Evolutionary conservation across 2,888 invertebrate genomes (phyloP), one percentile per base, ranked within the genome.

Genomic region (Andrena marginata): DNA sequence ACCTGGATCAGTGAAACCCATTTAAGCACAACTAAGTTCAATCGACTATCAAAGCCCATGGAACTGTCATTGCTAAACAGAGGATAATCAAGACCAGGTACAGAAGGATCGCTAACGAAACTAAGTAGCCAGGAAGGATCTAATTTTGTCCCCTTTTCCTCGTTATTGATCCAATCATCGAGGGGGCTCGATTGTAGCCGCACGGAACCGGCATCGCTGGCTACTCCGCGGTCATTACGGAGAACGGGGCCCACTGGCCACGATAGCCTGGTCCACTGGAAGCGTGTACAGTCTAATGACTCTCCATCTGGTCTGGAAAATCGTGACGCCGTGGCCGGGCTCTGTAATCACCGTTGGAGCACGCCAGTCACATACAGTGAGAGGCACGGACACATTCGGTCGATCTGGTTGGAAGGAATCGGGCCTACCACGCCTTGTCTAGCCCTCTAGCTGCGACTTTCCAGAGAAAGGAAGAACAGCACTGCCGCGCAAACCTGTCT

Each of bases 331-430:
- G 75, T 78, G 83, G 77, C 84, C 80, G 85, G 83, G 78, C 87
- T 87, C 82, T 89, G 79, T 89, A 92, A 92, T 92, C 91, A 92
- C 64, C 88, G 89, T 85, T 86, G 56, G 85, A 87, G 87, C 84
- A 89, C 86, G 88, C 91, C 89, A 89, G 91, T 90, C 91, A 89
- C 90, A 91, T 82, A 92, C 91, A 89, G 91, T 90, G 91, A 92
- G 92, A 91, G 92, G 89, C 75, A 87, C 87, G 83, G 86, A 88
- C 88, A 89, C 90, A 89, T 90, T 90, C 87, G 88, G 87, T 77
- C 84, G 88, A 85, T 89, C 89, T 84, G 80, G 87, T 88, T 85
- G 82, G 81, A 81, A 82, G 86, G 80, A 82, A 87, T 89, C 87
- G 83, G 81, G 76, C 68, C 82, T 85, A 90, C 92, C 91, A 91